Conservation (phyloP, 2,888 invertebrate species). For the Mycalesis mineus region DNA sequence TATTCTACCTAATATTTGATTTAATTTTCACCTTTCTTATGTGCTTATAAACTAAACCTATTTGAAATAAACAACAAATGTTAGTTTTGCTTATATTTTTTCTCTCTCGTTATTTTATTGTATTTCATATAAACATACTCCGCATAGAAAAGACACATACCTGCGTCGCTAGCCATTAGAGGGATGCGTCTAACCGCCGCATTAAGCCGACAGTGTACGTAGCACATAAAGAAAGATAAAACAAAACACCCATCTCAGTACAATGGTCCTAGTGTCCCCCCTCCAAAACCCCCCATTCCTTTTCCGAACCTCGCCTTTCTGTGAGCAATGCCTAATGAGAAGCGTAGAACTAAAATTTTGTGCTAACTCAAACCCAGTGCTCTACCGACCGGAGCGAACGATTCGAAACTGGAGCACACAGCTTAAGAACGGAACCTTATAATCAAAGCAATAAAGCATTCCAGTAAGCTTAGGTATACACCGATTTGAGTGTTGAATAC, state of each 20-base stretch:
- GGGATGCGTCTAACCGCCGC: not conserved
- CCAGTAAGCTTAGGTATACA: conserved; percentile 21
- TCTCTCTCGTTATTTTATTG: not conserved
- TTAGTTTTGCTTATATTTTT: not conserved
- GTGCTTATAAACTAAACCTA: too few species aligned
- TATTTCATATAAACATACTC: not conserved
- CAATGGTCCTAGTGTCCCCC: conserved; percentile 42
- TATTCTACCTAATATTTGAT: too few species aligned
- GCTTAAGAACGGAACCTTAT: conserved; percentile 29
- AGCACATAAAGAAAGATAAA: conserved; percentile 47
- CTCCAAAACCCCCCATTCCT: conserved; percentile 33
- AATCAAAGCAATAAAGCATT: conserved; percentile 27
- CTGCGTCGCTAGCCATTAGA: not conserved
- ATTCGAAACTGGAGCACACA: conserved; percentile 34
- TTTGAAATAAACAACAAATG: too few species aligned
- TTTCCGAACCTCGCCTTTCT: conserved; percentile 31
- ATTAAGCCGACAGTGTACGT: not conserved
- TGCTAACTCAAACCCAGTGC: conserved; percentile 73
- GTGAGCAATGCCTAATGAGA: conserved; percentile 67
- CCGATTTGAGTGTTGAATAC: conserved; percentile 15
- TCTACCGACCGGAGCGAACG: conserved; percentile 40
- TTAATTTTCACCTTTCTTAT: too few species aligned
- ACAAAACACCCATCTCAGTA: conserved; percentile 63
- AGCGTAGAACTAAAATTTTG: conserved; percentile 74
- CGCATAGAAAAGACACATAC: not conserved